Evolutionary conservation across 2,888 invertebrate species (phyloP).

Genomic region (Cancer borealis): DNA sequence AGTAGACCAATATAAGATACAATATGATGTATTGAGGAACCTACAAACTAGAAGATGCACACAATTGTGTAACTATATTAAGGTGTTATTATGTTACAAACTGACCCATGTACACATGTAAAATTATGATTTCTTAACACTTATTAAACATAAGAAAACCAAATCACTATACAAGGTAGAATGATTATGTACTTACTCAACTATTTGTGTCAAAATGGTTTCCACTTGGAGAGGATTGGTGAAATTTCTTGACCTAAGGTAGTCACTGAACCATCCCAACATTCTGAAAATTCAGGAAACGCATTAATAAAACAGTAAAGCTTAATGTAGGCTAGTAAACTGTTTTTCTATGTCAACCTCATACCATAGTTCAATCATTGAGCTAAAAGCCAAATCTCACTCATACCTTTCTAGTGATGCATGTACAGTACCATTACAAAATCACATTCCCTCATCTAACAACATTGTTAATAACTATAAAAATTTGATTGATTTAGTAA

Average conservation of each 20-base stretch:
- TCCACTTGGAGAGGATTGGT: slow-evolving; percentile 75
- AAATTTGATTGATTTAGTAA: too few species aligned
- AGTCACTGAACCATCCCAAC: slow-evolving; percentile 75
- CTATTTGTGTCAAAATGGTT: slow-evolving; percentile 65
- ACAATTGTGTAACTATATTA: too few species aligned
- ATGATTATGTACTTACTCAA: slow-evolving; percentile 65
- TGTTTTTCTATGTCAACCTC: not conserved
- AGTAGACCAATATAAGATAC: not conserved
- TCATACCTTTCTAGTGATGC: too few species aligned
- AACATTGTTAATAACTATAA: too few species aligned
- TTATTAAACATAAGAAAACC: not conserved
- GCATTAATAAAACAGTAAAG: not conserved
- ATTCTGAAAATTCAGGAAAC: slow-evolving; percentile 60
- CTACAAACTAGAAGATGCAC: too few species aligned
- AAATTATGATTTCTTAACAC: too few species aligned
- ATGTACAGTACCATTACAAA: too few species aligned
- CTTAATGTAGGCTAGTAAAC: not conserved
- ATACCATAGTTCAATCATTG: not conserved
- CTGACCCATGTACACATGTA: too few species aligned
- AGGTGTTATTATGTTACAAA: too few species aligned
- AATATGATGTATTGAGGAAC: not conserved
- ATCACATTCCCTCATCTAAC: too few species aligned
- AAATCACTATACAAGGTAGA: not conserved
- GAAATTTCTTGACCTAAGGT: slow-evolving; percentile 72
- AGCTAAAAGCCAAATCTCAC: too few species aligned